These are phyloP conservation scores for Agrypnus murinus DNA, from an alignment of 2,888 invertebrate genomes.

Conservation along the genomic window DNA sequence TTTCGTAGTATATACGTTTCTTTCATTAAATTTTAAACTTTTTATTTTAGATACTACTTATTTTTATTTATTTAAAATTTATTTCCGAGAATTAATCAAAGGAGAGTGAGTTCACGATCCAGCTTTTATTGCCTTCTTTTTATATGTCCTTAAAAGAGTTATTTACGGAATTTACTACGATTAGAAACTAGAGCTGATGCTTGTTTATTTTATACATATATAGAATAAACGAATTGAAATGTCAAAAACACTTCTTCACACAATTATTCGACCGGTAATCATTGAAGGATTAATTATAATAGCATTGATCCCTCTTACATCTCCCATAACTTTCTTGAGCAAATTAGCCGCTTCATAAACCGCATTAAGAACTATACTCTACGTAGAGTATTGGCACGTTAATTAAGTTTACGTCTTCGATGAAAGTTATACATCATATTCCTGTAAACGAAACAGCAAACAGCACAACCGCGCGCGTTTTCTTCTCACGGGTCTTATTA, in stretches of 20 bases:
- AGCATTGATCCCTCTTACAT: conserved; percentile 16
- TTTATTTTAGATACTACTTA: too few relatives aligned
- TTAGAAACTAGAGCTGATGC: too few relatives aligned
- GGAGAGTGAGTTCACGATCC: not conserved
- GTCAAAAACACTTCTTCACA: too few relatives aligned
- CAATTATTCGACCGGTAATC: conserved; percentile 11
- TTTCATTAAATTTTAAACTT: conserved; percentile 5
- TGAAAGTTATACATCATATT: conserved; percentile 24
- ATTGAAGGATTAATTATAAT: conserved; percentile 26
- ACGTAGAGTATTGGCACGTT: conserved; percentile 29
- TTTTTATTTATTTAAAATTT: too few relatives aligned
- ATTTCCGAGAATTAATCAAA: conserved; percentile 22
- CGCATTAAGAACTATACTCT: conserved; percentile 16
- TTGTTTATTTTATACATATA: too few relatives aligned
- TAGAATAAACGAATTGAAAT: too few relatives aligned
- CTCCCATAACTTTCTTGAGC: conserved; percentile 21
- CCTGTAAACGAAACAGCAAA: conserved; percentile 3
- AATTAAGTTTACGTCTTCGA: conserved; percentile 30
- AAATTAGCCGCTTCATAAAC: conserved; percentile 33
- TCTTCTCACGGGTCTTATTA: conserved; percentile 15
- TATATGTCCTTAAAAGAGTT: not conserved
- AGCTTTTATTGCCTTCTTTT: conserved; percentile 10
- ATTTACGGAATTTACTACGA: conserved; percentile 13
- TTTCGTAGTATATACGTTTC: not conserved
- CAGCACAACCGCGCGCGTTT: conserved; percentile 21